phyloP scores from a whole-genome alignment of 2,113 vertebrate genomes.

The Sinocyclocheilus anophthalmus region DNA sequence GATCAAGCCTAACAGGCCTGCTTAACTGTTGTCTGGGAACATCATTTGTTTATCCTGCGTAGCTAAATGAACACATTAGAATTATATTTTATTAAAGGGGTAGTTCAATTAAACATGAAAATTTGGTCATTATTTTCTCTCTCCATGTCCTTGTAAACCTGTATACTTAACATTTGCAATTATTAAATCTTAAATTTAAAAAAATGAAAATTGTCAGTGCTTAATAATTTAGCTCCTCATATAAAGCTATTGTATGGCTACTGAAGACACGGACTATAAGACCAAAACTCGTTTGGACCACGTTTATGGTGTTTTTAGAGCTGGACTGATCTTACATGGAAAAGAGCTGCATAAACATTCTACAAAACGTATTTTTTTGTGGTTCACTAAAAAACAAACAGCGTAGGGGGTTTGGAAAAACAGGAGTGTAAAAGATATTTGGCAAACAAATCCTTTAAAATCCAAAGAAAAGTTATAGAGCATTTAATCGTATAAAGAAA shows the following conservation, averaged over 20 bases:
- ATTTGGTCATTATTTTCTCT: neutral
- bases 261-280: neutral
- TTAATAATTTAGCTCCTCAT: neutral
- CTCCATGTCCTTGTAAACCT: neutral
- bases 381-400: neutral
- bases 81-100: neutral
- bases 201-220: neutral
- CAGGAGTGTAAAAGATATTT: neutral
- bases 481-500: slow-evolving; percentile 12
- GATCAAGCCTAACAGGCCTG: slow-evolving; percentile 24
- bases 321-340: neutral
- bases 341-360: neutral
- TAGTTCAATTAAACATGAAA: neutral
- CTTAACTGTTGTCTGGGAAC: slow-evolving; percentile 39
- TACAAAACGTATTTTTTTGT: neutral
- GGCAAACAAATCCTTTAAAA: neutral
- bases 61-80: slow-evolving; percentile 13
- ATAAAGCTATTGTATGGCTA: neutral
- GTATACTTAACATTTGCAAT: neutral
- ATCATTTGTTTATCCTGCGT: slow-evolving; percentile 37
- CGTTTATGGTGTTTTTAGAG: neutral
- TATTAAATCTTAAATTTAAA: neutral
- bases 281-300: neutral
- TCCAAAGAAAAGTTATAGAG: slow-evolving; percentile 16
- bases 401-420: neutral